phyloP scores from a whole-genome alignment of 2,113 vertebrate genomes.

The Entomyzon cyanotis region DNA sequence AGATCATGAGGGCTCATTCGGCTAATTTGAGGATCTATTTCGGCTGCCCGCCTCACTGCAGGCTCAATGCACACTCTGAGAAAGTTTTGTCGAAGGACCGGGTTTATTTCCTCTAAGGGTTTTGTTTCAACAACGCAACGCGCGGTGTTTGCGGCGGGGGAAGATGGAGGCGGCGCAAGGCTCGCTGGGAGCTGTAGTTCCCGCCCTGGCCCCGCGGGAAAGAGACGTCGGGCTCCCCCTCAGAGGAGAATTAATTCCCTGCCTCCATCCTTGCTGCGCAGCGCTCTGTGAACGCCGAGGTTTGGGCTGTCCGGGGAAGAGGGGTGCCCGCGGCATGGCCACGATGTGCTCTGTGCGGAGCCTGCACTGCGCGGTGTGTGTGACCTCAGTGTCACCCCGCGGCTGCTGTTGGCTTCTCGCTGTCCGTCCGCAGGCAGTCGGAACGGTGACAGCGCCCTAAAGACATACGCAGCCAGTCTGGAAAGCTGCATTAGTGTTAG shows the following conservation, averaged over 20 bases:
- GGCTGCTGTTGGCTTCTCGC: background rate
- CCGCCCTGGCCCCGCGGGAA: accelerated
- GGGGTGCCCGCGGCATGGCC: background rate
- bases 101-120: background rate
- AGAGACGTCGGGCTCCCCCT: accelerated
- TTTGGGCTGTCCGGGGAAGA: background rate
- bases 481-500: background rate
- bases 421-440: background rate
- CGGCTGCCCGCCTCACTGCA: background rate
- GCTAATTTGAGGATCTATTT: background rate
- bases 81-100: background rate
- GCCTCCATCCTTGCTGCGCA: background rate
- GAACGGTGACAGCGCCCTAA: background rate
- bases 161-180: background rate
- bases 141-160: accelerated
- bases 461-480: background rate
- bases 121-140: accelerated
- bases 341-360: background rate
- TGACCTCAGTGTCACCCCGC: accelerated
- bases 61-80: background rate
- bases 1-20: background rate
- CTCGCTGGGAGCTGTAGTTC: slow-evolving; percentile 27
- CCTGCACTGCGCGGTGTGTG: background rate
- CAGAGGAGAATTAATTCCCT: accelerated
- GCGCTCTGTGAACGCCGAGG: background rate